Conservation (phyloP, 2,113 vertebrate genomes). For the Leucoraja erinaceus region DNA sequence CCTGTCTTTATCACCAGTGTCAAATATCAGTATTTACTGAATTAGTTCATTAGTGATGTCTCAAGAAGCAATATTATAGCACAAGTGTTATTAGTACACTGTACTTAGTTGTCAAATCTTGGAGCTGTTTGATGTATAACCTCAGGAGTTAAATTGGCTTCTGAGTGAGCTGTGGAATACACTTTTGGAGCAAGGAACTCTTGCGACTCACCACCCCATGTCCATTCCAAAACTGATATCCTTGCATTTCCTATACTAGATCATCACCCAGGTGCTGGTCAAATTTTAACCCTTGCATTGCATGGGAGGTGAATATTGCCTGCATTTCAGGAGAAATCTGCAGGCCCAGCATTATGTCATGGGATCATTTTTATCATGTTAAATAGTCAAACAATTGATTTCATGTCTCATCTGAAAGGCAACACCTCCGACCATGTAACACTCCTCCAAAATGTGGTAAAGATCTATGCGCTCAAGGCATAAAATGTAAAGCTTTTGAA, state of each 20-base stretch:
- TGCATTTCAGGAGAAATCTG: neutral
- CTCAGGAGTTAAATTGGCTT: neutral
- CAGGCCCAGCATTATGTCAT: neutral
- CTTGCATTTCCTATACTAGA: neutral
- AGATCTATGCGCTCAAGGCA: neutral
- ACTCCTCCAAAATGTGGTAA: neutral
- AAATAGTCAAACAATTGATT: neutral
- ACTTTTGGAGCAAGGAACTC: neutral
- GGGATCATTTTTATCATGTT: neutral
- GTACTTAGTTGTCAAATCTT: neutral
- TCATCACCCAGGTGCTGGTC: neutral
- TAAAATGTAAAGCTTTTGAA: neutral
- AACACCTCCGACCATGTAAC: neutral
- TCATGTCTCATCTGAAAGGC: neutral
- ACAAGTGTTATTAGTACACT: neutral
- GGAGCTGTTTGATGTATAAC: neutral
- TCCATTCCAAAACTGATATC: neutral
- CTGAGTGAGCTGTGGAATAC: neutral
- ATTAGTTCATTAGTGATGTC: neutral
- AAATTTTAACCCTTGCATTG: neutral
- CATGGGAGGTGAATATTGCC: neutral
- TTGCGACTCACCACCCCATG: neutral
- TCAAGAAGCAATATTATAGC: neutral
- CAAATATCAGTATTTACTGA: neutral
- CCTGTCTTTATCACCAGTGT: neutral